Evolutionary conservation across 2,113 vertebrate genomes (phyloP).

Genomic region (Halcyon senegalensis): DNA sequence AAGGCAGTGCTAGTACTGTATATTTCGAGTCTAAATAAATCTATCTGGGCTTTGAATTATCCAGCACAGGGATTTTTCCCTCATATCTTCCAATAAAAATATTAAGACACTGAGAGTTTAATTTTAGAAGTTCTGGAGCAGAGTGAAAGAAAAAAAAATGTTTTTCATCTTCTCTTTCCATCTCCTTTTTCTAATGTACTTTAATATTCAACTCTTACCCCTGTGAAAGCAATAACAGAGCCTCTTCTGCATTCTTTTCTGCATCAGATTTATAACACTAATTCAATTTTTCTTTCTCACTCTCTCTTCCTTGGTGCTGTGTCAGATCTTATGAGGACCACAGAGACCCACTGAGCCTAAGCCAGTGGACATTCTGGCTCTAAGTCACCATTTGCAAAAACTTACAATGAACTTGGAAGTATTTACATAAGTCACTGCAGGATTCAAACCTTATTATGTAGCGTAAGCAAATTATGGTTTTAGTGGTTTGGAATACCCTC

Average conservation of each 20-base stretch:
- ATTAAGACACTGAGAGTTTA: not conserved
- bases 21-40: slow-evolving; percentile 25
- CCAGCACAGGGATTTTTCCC: slow-evolving; percentile 5
- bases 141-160: slow-evolving; percentile 29
- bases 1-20: not conserved
- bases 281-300: not conserved
- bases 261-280: slow-evolving; percentile 8
- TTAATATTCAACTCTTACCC: slow-evolving; percentile 33
- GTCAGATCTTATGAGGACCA: not conserved
- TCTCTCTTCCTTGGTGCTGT: slow-evolving; percentile 1
- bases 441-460: slow-evolving; percentile 1
- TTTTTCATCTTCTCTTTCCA: slow-evolving; percentile 29
- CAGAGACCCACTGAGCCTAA: not conserved
- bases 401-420: not conserved
- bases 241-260: slow-evolving; percentile 21
- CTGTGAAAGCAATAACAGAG: slow-evolving; percentile 22
- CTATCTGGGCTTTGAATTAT: slow-evolving; percentile 33
- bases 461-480: slow-evolving; percentile 22
- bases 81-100: slow-evolving; percentile 53
- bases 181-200: slow-evolving; percentile 28
- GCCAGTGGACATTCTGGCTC: not conserved
- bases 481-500: slow-evolving; percentile 10
- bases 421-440: not conserved
- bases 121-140: slow-evolving; percentile 49
- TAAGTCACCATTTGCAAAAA: not conserved